A percentile compares a stretch with the other conserved stretches of the same genome.
phyloP scores from a whole-genome alignment of 1,140 invertebrate genomes.

The Drosophila ananassae region DNA sequence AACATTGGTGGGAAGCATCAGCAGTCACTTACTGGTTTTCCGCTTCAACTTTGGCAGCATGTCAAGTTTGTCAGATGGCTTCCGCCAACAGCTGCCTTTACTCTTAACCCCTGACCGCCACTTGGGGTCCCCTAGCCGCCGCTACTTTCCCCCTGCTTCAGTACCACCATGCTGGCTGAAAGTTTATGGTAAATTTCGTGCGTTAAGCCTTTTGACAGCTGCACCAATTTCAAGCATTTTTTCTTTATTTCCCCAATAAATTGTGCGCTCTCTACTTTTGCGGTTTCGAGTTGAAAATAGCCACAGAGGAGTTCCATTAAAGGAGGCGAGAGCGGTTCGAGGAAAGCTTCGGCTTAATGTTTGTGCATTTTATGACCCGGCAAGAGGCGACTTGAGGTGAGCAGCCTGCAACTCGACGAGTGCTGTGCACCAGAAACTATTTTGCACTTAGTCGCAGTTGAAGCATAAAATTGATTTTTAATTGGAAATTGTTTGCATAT shows the following conservation, averaged over 20 bases:
- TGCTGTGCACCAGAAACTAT: conserved; percentile 47
- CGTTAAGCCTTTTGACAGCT: conserved; percentile 69
- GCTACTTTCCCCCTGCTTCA: not conserved
- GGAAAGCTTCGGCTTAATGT: conserved; percentile 51
- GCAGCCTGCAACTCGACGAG: conserved; percentile 8
- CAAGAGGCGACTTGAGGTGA: conserved; percentile 23
- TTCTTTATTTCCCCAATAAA: conserved; percentile 51
- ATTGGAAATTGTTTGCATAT: conserved; percentile 82
- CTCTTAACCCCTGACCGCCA: conserved; percentile 51
- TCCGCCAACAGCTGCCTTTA: conserved; percentile 61
- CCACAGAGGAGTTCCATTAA: conserved; percentile 28
- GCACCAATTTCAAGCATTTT: conserved; percentile 54
- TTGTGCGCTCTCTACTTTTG: conserved; percentile 29
- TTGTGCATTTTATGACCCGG: conserved; percentile 51
- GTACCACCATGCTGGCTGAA: conserved; percentile 7
- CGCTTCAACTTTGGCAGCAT: conserved; percentile 66
- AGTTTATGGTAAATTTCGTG: conserved; percentile 51
- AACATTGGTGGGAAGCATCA: conserved; percentile 11
- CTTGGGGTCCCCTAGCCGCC: not conserved
- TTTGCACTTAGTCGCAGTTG: conserved; percentile 77
- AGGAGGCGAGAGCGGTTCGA: conserved; percentile 4
- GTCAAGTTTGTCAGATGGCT: conserved; percentile 63
- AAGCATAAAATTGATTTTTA: conserved; percentile 83
- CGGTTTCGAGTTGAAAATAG: conserved; percentile 26
- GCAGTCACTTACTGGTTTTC: conserved; percentile 57